Evolutionary conservation across 2,113 vertebrate genomes (phyloP), one percentile per base, ranked within the genome.

Genomic region (Ceuthmochares aereus): DNA sequence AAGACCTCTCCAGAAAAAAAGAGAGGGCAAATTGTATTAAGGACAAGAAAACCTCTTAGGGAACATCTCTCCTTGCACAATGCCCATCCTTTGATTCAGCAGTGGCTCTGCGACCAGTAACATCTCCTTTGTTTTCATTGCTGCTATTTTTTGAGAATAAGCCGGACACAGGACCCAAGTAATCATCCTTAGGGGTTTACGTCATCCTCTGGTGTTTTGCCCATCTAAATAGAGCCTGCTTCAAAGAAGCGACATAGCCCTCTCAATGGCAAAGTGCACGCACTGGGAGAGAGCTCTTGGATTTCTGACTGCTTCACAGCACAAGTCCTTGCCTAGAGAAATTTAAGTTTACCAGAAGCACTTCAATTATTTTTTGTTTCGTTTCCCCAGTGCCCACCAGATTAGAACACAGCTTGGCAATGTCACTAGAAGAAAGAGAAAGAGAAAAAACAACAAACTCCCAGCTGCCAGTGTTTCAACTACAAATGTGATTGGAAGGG

Each of bases 181-280:
- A 94, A 94, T 96, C 92, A 95, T 96, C 90, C 93, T 97, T 87
- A 66, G 86, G 91, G 60, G 84, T 96, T 98, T 98, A 97, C 79
- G 10, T 97, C 97, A 98, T 69, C 87, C 73, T 96, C 96, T 98
- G 97, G 98, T 97, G 86, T 64, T 83, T 80, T 97, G 97, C 98
- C 98, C 93, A 97, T 96, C 94, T 97, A 96, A 98, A 98, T 81
- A 98, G 42, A 93, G 93, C 69, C 97, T 95, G 90, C 95, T 97
- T 98, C 97, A 98, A 98, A 98, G 97, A 95, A 95, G 81, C 95
- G 16, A 96, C 95, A 96, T 67, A 92, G 91, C 66, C 94, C 95
- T 84, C 95, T 96, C 9, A 2, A 95, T 88, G 94, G 96, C 96
- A 96, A 96, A 97, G 92, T 94, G 96, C 93, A 95, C 67, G 54